These are phyloP conservation scores for Neodiprion pinetum DNA, from an alignment of 1,140 invertebrate species.

Conservation along the genomic window DNA sequence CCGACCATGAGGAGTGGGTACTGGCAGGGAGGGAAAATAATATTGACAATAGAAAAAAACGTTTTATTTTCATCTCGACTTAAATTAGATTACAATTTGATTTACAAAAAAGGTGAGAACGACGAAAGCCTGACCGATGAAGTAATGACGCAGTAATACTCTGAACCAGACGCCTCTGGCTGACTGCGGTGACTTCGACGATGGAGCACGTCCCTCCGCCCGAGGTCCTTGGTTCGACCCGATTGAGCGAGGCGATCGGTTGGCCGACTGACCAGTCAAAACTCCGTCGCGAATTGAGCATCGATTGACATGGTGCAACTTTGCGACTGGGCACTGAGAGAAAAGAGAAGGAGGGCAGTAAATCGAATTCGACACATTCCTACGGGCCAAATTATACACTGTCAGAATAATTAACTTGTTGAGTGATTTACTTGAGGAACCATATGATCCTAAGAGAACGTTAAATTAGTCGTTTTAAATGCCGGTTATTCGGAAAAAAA, in stretches of 20 bases:
- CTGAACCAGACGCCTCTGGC: background rate
- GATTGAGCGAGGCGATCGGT: background rate
- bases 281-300: background rate
- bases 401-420: no score
- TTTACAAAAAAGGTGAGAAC: background rate
- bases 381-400: background rate
- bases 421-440: no score
- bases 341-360: background rate
- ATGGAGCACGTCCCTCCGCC: background rate
- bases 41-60: background rate
- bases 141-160: background rate
- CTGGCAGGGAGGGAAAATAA: no score
- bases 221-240: conserved; percentile 3
- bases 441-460: no score
- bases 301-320: conserved; percentile 7
- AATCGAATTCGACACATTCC: conserved; percentile 2
- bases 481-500: no score
- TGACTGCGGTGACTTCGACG: background rate
- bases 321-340: background rate
- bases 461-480: no score
- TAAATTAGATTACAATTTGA: background rate
- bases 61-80: background rate
- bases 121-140: background rate
- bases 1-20: background rate
- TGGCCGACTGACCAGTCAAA: conserved; percentile 4